Evolutionary conservation across 1,140 invertebrate genomes (phyloP), one percentile per base, ranked within the genome.

Genomic region (Neodiprion lecontei): DNA sequence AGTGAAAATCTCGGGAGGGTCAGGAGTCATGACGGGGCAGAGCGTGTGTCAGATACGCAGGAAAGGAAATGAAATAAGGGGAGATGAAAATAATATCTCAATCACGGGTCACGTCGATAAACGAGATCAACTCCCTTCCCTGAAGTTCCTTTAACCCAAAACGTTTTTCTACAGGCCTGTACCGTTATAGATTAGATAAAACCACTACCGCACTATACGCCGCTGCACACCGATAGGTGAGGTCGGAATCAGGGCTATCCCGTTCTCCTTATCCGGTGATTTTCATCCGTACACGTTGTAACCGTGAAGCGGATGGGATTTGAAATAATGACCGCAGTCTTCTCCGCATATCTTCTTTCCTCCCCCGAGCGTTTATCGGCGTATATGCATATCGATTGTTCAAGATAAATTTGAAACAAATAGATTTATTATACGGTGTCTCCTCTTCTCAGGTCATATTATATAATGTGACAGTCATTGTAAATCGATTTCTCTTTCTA

Each of bases 121-220:
- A 61, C 53, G 9, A 61, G n/a, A 61, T 61, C 53, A 17, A 61
- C 4, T 61, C 53, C 53, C 53, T 61, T 61, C 53, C 28, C 28
- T 40, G 28, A 40, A 40, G 5, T 40, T 17, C 53, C 11, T 61
- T 61, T 61, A 61, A 12, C 53, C 53, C 53, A 40, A 40, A 40
- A 1, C 28, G 28, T 40, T 40, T 40, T 40, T 40, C 28, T 40
- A 1, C 28, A 12, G n/a, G n/a, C n/a, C 14, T 17, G 11, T 61
- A 61, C 53, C 53, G 9, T 61, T 61, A 17, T 61, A 61, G 53
- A 61, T 61, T 61, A 61, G 53, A 61, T 61, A 61, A 61, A 17
- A 61, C 53, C 11, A 17, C 28, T 40, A 61, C 11, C n/a, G n/a
- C 53, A 61, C 0, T 61, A 12, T 40, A 40, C 28, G 4, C 28